Evolutionary conservation across 2,113 vertebrate genomes (phyloP), one percentile per base, ranked within the genome.

Genomic region (Chitala chitala): DNA sequence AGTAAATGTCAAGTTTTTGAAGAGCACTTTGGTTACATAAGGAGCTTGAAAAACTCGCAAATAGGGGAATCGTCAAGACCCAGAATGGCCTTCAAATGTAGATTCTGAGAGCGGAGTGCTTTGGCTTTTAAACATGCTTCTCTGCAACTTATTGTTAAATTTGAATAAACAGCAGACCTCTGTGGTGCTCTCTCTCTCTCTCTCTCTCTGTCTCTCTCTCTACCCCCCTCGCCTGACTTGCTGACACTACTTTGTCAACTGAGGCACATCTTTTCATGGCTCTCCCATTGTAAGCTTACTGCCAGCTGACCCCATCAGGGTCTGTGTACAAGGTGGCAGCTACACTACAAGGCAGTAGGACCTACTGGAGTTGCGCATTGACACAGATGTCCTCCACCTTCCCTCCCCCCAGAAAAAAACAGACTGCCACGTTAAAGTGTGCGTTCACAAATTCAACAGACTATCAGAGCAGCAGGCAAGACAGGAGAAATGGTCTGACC

Each of bases 11-110:
- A 24, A 38, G 3, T 36, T 46, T 79, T 76, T 74, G 63, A 82
- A 73, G 69, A 78, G 73, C 56, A 76, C 76, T 38, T 65, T 79
- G 44, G 69, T 79, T 80, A 70, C 63, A 77, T 75, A 73, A 82
- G 76, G 65, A 42, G 17, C 63, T 54, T 79, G 73, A 64, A 78
- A 80, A 20, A 69, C 64, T 64, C 38, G 38, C 56, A 63, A 63
- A 33, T 5, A 38, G 15, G 38, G 0, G 40, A 59, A 72, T 8
- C 36, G 10, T 22, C 54, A 51, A 40, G 48, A 36, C 55, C 56
- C 38, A 46, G 66, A 65, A 44, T 5, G 38, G 38, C 24, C 59
- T 54, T 56, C 46, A 56, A 48, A 44, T 68, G 70, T 5, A 36
- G 46, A 54, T 48, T 56, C 54, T 8, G 31, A 13, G 69, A 22